These are phyloP conservation scores for Paramuricea clavata DNA, from an alignment of 92 coral and sea anemone genomes.

Conservation along the genomic window DNA sequence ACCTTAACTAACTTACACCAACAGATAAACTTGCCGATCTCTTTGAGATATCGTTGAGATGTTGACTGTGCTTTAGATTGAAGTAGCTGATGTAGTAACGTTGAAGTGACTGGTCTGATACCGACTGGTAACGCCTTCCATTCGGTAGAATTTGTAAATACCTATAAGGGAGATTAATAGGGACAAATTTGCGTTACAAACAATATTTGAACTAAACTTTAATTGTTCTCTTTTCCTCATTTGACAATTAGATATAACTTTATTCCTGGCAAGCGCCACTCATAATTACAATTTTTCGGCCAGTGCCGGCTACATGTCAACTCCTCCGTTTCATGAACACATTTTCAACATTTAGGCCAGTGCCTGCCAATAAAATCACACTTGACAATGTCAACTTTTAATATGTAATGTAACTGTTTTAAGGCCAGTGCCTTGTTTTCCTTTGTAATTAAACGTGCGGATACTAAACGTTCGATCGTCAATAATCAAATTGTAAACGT, in stretches of 20 bases:
- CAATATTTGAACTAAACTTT: neutral
- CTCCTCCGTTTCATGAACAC: neutral
- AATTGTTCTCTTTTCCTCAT: too few species aligned
- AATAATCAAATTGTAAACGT: slow-evolving; percentile 19
- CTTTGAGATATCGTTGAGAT: slow-evolving; percentile 31
- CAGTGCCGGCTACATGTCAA: neutral
- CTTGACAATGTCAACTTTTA: too few species aligned
- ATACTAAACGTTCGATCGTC: too few species aligned
- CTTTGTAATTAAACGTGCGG: too few species aligned
- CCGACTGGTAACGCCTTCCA: slow-evolving; percentile 27
- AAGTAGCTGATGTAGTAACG: slow-evolving; percentile 6
- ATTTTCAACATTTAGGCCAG: neutral
- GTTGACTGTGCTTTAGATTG: slow-evolving; percentile 31
- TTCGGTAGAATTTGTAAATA: slow-evolving; percentile 18
- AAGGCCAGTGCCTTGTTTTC: slow-evolving; percentile 22
- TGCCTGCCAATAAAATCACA: neutral
- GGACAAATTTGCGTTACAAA: too few species aligned
- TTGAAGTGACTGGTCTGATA: slow-evolving; percentile 1
- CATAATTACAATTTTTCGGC: neutral
- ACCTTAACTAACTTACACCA: slow-evolving; percentile 12
- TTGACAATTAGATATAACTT: neutral
- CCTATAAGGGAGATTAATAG: slow-evolving; percentile 7
- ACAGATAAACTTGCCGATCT: slow-evolving; percentile 23
- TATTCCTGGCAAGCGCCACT: neutral
- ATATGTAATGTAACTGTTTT: neutral